Base-by-base conservation (phyloP, 2,113 vertebrate species). In the Promerops cafer region DNA sequence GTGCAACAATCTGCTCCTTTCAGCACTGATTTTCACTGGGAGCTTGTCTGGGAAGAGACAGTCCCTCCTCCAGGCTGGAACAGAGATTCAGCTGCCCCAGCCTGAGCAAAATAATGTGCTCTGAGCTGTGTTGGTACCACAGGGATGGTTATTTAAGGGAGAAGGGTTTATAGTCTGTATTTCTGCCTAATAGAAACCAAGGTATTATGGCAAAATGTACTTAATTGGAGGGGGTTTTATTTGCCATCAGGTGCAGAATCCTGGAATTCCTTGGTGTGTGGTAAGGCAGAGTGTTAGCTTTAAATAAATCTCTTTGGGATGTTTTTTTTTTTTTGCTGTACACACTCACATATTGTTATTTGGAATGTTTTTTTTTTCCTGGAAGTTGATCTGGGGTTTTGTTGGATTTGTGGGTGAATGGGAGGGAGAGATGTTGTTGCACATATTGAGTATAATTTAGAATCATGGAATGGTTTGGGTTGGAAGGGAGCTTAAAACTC, bases 1-100 rank as follows among this genome's bases (percentile, higher is more conserved):
- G 85, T 93, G 60, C 87, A 65, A 21, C 81, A 90, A 93, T 42
- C 92, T 97, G 92, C 80, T 95, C 35, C 81, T 84, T 83, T 79
- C 93, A 87, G 54, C 16, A 8, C 81, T 42, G 87, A 30, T 79
- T 49, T 33, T 82, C 85, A 26, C 83, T 69, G 83, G 82, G 81
- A 81, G 59, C 63, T 39, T 5, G 8, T 59, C 89, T 94, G 65
- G 81, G 72, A 64, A 75, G 87, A 54, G 77, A 10, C 80, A 40
- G 44, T 35, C 42, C 83, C 87, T 91, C 50, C 93, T 66, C 75
- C 64, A 42, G 88, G 54, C 87, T 92, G 88, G 74, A 86, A 2
- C 22, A 24, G 23, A 10, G 75, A 75, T 78, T 93, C 79, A 86
- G 85, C 82, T 71, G 42, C 26, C 45, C 78, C n/a, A 47, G 50